These are phyloP conservation scores for Craseonycteris thonglongyai DNA, from an alignment of 2,113 vertebrate genomes.

Conservation along the genomic window DNA sequence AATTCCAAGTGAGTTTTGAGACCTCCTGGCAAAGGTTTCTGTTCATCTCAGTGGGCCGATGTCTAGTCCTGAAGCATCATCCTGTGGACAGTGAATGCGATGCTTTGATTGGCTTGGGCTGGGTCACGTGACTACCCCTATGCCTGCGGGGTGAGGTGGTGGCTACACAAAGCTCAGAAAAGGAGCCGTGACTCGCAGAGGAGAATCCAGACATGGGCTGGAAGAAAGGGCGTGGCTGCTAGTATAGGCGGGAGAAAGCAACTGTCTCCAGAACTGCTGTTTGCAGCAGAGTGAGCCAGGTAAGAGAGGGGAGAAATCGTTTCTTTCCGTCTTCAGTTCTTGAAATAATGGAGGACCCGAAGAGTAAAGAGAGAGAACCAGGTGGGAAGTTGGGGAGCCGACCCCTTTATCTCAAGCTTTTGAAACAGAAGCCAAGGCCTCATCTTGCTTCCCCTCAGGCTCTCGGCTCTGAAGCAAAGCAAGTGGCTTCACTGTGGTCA, in stretches of 20 bases:
- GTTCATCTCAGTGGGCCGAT: too few species aligned
- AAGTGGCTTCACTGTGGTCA: constrained; percentile 11
- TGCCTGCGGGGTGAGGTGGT: too few species aligned
- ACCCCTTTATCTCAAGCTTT: background rate
- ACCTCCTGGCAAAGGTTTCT: background rate
- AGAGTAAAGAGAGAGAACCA: background rate
- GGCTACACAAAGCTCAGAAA: background rate
- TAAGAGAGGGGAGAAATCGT: background rate
- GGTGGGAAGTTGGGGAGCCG: background rate
- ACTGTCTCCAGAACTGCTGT: background rate
- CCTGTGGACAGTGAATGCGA: background rate
- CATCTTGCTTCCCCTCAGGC: background rate
- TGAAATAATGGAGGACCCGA: background rate
- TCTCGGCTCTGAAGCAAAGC: background rate
- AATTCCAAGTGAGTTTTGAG: background rate
- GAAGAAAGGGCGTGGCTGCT: background rate
- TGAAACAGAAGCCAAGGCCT: background rate
- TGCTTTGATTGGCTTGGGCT: background rate
- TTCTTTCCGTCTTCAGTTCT: background rate
- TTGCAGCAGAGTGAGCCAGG: background rate
- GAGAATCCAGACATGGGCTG: background rate
- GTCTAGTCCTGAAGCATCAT: background rate
- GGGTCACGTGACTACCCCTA: background rate
- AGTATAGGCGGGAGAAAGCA: background rate
- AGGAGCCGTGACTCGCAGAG: background rate